Evolutionary conservation across 2,888 invertebrate species (phyloP).

Genomic region (Diarsia dahlii): DNA sequence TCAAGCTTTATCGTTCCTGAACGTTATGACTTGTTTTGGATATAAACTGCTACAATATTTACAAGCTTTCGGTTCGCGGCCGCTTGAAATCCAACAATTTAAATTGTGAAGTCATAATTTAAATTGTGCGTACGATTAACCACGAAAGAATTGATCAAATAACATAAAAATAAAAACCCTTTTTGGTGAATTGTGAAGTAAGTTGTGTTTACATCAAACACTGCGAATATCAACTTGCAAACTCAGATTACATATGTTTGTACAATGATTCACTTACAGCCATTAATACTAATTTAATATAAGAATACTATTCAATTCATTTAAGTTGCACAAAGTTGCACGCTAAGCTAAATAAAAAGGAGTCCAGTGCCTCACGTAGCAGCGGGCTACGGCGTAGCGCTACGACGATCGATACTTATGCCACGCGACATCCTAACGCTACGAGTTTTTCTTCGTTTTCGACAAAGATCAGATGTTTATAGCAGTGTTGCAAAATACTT

Average conservation of each 20-base stretch:
- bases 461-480: constrained; percentile 61
- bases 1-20: constrained; percentile 54
- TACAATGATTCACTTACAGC: background rate
- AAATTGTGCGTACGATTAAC: background rate
- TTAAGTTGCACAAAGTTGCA: constrained; percentile 57
- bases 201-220: background rate
- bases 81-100: background rate
- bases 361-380: constrained; percentile 79
- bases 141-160: background rate
- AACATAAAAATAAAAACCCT: background rate
- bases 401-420: constrained; percentile 86
- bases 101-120: background rate
- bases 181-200: background rate
- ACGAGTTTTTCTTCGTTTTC: constrained; percentile 79
- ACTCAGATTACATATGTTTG: background rate
- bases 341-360: constrained; percentile 75
- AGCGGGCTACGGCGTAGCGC: constrained; percentile 80
- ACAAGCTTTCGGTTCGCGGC: background rate
- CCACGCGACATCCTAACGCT: constrained; percentile 86
- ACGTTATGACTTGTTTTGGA: constrained; percentile 17
- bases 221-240: background rate
- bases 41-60: background rate
- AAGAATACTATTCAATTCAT: constrained; percentile 9
- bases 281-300: background rate
- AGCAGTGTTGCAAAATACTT: constrained; percentile 33